Evolutionary conservation across 2,888 invertebrate genomes (phyloP).

Genomic region (Diarsia dahlii): DNA sequence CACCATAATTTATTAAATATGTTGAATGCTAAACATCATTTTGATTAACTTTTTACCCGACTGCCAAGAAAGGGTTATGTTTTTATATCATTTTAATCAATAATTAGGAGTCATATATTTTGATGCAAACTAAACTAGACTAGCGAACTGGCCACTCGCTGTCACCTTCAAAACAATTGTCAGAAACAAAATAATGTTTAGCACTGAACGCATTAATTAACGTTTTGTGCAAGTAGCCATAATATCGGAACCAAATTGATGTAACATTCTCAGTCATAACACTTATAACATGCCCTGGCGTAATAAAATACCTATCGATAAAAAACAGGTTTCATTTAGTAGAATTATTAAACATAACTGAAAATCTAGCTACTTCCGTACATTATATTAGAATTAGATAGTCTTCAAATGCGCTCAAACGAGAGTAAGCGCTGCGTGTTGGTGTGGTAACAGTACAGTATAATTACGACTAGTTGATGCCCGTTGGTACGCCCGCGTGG

Average conservation of each 20-base stretch:
- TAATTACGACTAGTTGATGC: conserved; percentile 1
- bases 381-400: conserved; percentile 39
- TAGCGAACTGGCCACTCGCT: no score
- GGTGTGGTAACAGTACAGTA: conserved; percentile 8
- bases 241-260: conserved; percentile 10
- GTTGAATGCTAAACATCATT: conserved; percentile 4
- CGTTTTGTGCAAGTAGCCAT: background rate
- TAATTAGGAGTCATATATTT: background rate
- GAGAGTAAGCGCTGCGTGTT: conserved; percentile 25
- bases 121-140: background rate
- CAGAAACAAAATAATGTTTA: background rate
- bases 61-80: no score
- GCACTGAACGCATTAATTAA: background rate
- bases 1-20: background rate
- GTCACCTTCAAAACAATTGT: background rate
- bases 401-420: conserved; percentile 50
- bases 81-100: no score
- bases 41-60: background rate
- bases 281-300: conserved; percentile 12
- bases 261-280: conserved; percentile 32
- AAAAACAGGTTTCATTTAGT: conserved; percentile 32
- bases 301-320: conserved; percentile 31
- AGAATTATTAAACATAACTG: conserved; percentile 46
- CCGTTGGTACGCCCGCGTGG: no score
- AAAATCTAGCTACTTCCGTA: conserved; percentile 44